Conservation (phyloP, 2,113 vertebrate genomes). For the Nycticebus coucang region DNA sequence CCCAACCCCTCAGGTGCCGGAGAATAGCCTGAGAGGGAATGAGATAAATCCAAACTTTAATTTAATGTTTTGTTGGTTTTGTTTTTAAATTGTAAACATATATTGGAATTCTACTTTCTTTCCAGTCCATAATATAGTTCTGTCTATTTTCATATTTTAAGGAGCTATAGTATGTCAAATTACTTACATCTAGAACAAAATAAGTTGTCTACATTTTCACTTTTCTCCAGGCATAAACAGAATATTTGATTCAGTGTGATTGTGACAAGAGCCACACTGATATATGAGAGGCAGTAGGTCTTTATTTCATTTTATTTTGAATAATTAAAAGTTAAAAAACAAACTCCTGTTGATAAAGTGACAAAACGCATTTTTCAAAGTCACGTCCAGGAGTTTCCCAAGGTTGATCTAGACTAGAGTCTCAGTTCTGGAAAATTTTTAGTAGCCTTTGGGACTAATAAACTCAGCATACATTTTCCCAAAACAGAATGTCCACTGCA, state of each 20-base stretch:
- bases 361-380: slow-evolving; percentile 61
- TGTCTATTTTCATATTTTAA: slow-evolving; percentile 39
- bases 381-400: neutral
- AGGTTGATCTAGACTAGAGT: neutral
- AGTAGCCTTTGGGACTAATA: neutral
- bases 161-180: slow-evolving; percentile 30
- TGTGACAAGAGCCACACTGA: slow-evolving; percentile 14
- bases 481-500: neutral
- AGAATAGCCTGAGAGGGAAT: neutral
- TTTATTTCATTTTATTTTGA: slow-evolving; percentile 26
- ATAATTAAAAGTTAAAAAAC: slow-evolving; percentile 59
- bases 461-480: slow-evolving; percentile 33
- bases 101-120: neutral
- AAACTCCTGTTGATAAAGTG: slow-evolving; percentile 31
- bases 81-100: neutral
- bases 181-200: slow-evolving; percentile 55
- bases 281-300: neutral
- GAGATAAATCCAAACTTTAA: neutral
- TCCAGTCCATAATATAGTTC: neutral
- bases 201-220: slow-evolving; percentile 11
- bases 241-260: slow-evolving; percentile 39
- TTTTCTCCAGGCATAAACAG: slow-evolving; percentile 67
- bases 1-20: neutral
- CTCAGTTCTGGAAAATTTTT: neutral
- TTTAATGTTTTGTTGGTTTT: neutral